These are phyloP conservation scores for Larimichthys polyactis DNA, from an alignment of 2,113 vertebrate species.

Conservation along the genomic window DNA sequence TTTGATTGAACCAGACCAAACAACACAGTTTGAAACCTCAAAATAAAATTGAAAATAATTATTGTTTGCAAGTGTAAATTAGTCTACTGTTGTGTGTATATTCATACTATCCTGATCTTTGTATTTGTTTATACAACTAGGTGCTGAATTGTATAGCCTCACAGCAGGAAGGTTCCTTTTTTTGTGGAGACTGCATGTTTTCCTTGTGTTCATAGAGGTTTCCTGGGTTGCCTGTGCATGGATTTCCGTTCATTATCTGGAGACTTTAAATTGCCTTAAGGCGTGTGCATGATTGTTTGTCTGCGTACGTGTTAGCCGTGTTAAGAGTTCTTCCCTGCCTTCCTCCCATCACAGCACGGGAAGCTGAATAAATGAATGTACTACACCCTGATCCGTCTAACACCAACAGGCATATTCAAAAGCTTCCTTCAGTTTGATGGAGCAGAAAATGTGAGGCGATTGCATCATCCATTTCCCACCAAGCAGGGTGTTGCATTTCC, in stretches of 20 bases:
- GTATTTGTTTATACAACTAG: neutral
- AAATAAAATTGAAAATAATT: neutral
- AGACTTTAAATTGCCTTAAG: conserved; percentile 14
- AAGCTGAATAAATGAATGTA: conserved; percentile 22
- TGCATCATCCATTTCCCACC: conserved; percentile 65
- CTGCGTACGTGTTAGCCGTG: neutral
- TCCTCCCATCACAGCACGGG: neutral
- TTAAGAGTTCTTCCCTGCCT: neutral
- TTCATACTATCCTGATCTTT: neutral
- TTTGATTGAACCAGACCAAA: neutral
- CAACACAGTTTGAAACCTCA: neutral
- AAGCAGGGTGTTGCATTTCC: conserved; percentile 60
- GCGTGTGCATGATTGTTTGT: neutral
- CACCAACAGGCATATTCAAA: conserved; percentile 51
- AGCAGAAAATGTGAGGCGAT: conserved; percentile 62
- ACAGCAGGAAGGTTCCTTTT: neutral
- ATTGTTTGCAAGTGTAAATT: neutral
- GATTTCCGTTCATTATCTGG: neutral
- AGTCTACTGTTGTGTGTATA: neutral
- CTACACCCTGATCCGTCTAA: conserved; percentile 42
- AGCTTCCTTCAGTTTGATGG: conserved; percentile 54
- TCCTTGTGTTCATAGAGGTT: neutral
- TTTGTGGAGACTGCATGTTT: conserved; percentile 8
- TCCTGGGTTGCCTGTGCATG: neutral
- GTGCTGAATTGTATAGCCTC: neutral